Conservation (phyloP, 2,888 invertebrate genomes). For the Aromia moschata region DNA sequence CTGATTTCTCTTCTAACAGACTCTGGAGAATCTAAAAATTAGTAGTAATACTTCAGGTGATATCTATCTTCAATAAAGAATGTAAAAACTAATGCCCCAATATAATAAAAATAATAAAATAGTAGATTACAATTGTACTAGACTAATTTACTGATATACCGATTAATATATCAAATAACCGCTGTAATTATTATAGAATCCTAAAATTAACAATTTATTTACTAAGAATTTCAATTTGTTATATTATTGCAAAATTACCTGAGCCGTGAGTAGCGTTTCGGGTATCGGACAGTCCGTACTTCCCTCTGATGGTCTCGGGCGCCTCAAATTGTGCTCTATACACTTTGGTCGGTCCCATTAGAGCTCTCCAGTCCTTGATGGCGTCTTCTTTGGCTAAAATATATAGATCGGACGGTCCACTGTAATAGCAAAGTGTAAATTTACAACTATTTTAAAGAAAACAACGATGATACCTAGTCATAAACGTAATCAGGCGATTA, state of each 20-base stretch:
- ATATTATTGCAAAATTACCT: no score
- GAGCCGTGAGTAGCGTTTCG: conserved; percentile 95
- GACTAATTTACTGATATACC: no score
- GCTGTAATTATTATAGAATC: no score
- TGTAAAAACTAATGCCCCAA: no score
- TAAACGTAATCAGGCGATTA: conserved; percentile 81
- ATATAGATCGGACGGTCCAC: conserved; percentile 85
- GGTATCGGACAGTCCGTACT: conserved; percentile 91
- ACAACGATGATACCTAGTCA: conserved; percentile 73
- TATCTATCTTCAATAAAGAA: no score
- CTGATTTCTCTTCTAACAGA: conserved; percentile 81
- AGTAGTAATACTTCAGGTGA: no score
- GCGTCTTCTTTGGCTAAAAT: conserved; percentile 81
- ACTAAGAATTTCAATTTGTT: no score
- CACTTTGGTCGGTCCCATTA: conserved; percentile 93
- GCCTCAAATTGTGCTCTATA: conserved; percentile 80
- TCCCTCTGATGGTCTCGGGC: conserved; percentile 82
- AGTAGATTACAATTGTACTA: no score
- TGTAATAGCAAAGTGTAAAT: conserved; percentile 56
- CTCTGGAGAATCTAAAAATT: conserved; percentile 77
- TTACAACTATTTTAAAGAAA: no score
- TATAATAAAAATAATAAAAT: no score
- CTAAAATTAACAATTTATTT: no score
- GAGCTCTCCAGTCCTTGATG: conserved; percentile 79
- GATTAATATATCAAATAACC: no score